phyloP scores from a whole-genome alignment of 2,888 invertebrate species.

The Lasioglossum leucozonium region DNA sequence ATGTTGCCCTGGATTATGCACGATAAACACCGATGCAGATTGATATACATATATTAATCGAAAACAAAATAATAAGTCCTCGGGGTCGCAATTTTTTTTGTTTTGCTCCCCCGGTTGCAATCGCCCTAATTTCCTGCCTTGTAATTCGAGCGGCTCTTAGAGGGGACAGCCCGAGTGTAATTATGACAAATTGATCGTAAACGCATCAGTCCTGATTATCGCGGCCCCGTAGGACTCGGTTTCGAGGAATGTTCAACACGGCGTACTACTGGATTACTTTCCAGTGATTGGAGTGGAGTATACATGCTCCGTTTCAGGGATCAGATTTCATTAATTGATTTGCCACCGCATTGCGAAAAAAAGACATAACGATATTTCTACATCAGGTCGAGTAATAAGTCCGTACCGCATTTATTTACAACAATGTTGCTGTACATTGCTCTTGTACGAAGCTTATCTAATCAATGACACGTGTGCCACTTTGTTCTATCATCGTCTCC shows the following conservation, averaged over 20 bases:
- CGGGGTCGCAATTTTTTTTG: neutral
- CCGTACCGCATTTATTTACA: neutral
- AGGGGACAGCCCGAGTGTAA: constrained; percentile 30
- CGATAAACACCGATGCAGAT: constrained; percentile 20
- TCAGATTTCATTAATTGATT: constrained; percentile 3
- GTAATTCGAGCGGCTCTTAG: constrained; percentile 14
- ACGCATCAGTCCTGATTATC: constrained; percentile 45
- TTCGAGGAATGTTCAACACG: constrained; percentile 21
- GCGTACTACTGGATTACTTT: constrained; percentile 28
- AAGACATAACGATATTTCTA: neutral
- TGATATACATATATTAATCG: constrained; percentile 16
- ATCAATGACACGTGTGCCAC: neutral
- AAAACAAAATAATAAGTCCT: constrained; percentile 22
- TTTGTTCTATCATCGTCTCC: neutral
- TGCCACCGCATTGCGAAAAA: neutral
- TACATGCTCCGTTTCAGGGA: neutral
- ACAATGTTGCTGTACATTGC: neutral
- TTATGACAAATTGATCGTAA: constrained; percentile 52
- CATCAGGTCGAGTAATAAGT: neutral
- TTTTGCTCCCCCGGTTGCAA: constrained; percentile 29
- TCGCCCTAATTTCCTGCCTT: constrained; percentile 40
- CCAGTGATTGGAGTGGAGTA: constrained; percentile 40
- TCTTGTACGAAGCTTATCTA: neutral
- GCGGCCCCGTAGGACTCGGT: constrained; percentile 6
- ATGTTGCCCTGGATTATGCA: neutral